Evolutionary conservation across 2,888 invertebrate genomes (phyloP).

Genomic region (Monoplex corrugatus): DNA sequence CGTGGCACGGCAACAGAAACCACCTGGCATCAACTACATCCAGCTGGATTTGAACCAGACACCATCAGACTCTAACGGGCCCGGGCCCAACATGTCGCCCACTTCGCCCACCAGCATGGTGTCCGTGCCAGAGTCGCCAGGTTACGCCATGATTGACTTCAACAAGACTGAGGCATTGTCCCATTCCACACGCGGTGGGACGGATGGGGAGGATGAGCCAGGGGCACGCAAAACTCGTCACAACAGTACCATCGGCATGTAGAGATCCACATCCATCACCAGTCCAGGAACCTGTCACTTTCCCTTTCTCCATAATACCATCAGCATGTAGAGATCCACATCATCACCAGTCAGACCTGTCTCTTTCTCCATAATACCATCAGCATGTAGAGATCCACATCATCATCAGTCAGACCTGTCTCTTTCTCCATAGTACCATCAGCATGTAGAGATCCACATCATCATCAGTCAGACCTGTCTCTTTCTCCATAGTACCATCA

Average conservation of each 20-base stretch:
- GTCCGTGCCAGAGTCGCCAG: slow-evolving; percentile 80
- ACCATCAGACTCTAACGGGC: slow-evolving; percentile 54
- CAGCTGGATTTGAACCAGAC: slow-evolving; percentile 68
- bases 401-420: too few species aligned
- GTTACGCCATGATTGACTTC: slow-evolving; percentile 96
- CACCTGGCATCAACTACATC: slow-evolving; percentile 68
- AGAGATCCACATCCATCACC: too few species aligned
- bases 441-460: too few species aligned
- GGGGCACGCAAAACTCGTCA: slow-evolving; percentile 75
- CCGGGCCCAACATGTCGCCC: slow-evolving; percentile 57
- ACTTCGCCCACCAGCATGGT: slow-evolving; percentile 70
- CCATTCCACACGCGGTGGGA: slow-evolving; percentile 88
- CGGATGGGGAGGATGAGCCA: slow-evolving; percentile 87
- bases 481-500: too few species aligned
- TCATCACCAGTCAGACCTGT: too few species aligned
- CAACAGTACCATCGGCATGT: slow-evolving; percentile 72
- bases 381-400: too few species aligned
- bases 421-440: too few species aligned
- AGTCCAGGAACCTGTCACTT: too few species aligned
- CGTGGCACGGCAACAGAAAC: not conserved
- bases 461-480: too few species aligned
- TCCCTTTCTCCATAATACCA: too few species aligned
- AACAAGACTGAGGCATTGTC: slow-evolving; percentile 95
- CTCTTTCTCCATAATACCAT: too few species aligned
- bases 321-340: too few species aligned